Percentiles rank a stretch among this genome's conserved stretches.
These are phyloP conservation scores for Orbicella faveolata DNA, from an alignment of 64 coral and sea anemone species.

Conservation along the genomic window DNA sequence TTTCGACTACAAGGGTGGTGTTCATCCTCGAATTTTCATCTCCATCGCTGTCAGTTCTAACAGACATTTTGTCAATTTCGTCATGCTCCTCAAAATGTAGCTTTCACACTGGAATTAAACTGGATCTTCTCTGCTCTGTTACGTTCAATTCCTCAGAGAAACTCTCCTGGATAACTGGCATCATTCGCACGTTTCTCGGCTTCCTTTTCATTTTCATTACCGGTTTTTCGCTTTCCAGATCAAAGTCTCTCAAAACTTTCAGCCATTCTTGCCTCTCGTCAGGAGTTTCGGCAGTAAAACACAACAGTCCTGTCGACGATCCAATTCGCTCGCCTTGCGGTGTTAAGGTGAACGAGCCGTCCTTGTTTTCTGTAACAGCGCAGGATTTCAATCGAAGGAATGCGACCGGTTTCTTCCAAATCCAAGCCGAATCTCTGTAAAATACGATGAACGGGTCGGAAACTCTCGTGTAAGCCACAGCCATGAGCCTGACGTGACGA, in stretches of 20 bases:
- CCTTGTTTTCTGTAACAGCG: slow-evolving; percentile 60
- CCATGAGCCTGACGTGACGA: slow-evolving; percentile 64
- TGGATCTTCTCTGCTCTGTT: slow-evolving; percentile 34
- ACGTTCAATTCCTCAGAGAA: slow-evolving; percentile 3
- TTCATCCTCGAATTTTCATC: no score
- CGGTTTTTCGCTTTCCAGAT: slow-evolving; percentile 15
- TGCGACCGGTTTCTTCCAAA: slow-evolving; percentile 88
- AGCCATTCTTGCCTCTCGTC: slow-evolving; percentile 84
- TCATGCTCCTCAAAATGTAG: background rate
- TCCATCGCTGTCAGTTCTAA: no score
- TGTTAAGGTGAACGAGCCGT: slow-evolving; percentile 65
- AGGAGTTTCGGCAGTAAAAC: slow-evolving; percentile 61
- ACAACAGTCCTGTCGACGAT: slow-evolving; percentile 51
- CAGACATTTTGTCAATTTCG: no score
- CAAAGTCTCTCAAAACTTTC: slow-evolving; percentile 52
- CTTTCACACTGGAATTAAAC: slow-evolving; percentile 42
- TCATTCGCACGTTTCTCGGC: slow-evolving; percentile 20
- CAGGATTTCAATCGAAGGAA: slow-evolving; percentile 70
- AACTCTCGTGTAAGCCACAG: slow-evolving; percentile 69
- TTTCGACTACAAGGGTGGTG: no score
- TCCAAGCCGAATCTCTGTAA: slow-evolving; percentile 64
- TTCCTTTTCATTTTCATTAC: slow-evolving; percentile 52
- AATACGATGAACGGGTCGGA: slow-evolving; percentile 88
- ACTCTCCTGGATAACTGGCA: slow-evolving; percentile 65
- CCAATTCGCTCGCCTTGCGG: slow-evolving; percentile 82